These are phyloP conservation scores for Ailurus styani DNA, from an alignment of 2,113 vertebrate genomes.

Conservation along the genomic window DNA sequence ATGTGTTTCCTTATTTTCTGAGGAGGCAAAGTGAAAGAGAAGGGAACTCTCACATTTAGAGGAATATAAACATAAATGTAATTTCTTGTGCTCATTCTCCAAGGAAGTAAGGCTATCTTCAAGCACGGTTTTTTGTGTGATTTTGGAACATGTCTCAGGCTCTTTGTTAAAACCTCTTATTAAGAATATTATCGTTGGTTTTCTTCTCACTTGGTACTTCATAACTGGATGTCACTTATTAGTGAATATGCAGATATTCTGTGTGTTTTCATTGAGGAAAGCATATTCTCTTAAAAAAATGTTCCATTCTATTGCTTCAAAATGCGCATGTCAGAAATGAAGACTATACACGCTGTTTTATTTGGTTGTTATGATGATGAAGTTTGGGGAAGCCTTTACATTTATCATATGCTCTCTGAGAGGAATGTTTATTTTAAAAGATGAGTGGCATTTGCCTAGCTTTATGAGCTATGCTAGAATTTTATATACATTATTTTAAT, in stretches of 20 bases:
- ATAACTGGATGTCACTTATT: not conserved
- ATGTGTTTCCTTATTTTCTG: not conserved
- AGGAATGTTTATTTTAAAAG: not conserved
- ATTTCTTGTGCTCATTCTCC: not conserved
- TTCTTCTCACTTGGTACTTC: not conserved
- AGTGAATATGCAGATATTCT: not conserved
- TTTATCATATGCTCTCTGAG: not conserved
- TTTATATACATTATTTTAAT: not conserved
- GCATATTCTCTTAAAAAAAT: not conserved
- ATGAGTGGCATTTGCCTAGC: not conserved
- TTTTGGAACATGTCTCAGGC: not conserved
- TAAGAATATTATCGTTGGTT: not conserved
- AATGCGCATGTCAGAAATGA: not conserved
- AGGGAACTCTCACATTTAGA: not conserved
- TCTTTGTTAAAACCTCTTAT: not conserved
- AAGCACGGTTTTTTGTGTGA: not conserved
- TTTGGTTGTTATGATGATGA: not conserved
- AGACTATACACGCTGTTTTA: not conserved
- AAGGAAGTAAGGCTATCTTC: not conserved
- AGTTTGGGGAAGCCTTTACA: not conserved
- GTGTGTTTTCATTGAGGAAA: not conserved
- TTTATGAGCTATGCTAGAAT: not conserved
- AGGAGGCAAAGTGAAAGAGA: not conserved
- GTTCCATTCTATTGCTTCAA: not conserved
- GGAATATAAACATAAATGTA: not conserved